phyloP scores from a whole-genome alignment of 2,888 invertebrate species.

The Argyresthia goedartella region DNA sequence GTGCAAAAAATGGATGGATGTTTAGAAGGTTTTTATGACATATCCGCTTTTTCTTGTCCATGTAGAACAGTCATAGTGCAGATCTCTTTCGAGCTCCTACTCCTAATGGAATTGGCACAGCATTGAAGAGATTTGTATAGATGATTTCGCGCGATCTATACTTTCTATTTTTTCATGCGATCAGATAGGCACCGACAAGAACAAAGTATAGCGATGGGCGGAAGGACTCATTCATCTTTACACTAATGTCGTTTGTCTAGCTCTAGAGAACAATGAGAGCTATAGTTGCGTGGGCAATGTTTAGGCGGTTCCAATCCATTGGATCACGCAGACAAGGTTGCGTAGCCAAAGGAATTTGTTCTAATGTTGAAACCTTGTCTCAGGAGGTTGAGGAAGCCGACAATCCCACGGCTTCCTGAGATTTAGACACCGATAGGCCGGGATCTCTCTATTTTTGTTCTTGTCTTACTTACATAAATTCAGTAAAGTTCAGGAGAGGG shows the following conservation, averaged over 20 bases:
- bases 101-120: too few species aligned
- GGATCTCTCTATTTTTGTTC: slow-evolving; percentile 7
- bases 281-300: slow-evolving; percentile 40
- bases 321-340: slow-evolving; percentile 25
- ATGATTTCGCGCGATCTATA: too few species aligned
- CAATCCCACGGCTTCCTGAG: slow-evolving; percentile 13
- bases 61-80: too few species aligned
- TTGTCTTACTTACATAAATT: not conserved
- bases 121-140: too few species aligned
- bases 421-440: not conserved
- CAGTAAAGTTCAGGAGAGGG: not conserved
- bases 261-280: slow-evolving; percentile 42
- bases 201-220: not conserved
- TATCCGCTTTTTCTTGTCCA: too few species aligned
- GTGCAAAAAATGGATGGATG: too few species aligned
- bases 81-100: too few species aligned
- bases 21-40: too few species aligned
- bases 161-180: too few species aligned
- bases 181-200: too few species aligned
- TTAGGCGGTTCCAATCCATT: slow-evolving; percentile 13
- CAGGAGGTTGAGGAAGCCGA: slow-evolving; percentile 10
- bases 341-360: slow-evolving; percentile 20
- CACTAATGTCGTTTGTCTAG: slow-evolving; percentile 16
- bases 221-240: slow-evolving; percentile 17
- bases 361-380: slow-evolving; percentile 23